phyloP scores from a whole-genome alignment of 2,888 invertebrate species.

The Tubulanus polymorphus region DNA sequence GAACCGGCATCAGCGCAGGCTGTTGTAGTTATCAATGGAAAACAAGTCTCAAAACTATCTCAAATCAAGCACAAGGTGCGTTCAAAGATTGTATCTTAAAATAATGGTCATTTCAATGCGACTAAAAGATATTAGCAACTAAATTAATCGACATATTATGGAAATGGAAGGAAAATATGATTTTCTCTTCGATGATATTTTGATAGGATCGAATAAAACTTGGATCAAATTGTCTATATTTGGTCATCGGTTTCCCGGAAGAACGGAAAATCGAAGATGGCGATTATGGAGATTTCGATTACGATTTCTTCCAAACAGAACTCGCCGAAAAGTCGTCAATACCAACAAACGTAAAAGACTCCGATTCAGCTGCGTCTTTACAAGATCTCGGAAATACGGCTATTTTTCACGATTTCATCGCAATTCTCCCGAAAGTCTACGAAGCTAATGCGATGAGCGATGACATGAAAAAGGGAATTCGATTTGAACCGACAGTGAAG shows the following conservation, averaged over 20 bases:
- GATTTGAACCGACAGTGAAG: conserved; percentile 32
- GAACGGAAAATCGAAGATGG: conserved; percentile 22
- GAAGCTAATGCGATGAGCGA: conserved; percentile 39
- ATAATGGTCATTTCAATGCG: not conserved
- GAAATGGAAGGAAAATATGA: no score
- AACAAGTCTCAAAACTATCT: not conserved
- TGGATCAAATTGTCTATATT: conserved; percentile 32
- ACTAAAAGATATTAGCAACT: no score
- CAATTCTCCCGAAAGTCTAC: conserved; percentile 30
- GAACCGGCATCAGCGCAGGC: not conserved
- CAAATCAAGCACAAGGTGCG: not conserved
- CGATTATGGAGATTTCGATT: conserved; percentile 21
- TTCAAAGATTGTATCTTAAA: not conserved
- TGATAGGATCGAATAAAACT: conserved; percentile 33
- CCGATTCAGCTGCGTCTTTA: conserved; percentile 20
- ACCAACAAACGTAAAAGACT: conserved; percentile 3
- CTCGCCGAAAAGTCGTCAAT: conserved; percentile 29
- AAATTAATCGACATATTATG: no score
- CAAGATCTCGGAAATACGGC: conserved; percentile 18
- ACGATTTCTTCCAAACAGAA: conserved; percentile 33
- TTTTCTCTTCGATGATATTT: no score
- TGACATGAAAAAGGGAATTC: conserved; percentile 33
- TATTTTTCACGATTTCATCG: conserved; percentile 32
- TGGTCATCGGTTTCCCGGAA: conserved; percentile 27
- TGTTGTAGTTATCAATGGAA: not conserved